Evolutionary conservation across 2,797 vertebrate genomes (phyloP), one percentile per base, ranked within the genome.

Genomic region (Sebastes hubbsi): DNA sequence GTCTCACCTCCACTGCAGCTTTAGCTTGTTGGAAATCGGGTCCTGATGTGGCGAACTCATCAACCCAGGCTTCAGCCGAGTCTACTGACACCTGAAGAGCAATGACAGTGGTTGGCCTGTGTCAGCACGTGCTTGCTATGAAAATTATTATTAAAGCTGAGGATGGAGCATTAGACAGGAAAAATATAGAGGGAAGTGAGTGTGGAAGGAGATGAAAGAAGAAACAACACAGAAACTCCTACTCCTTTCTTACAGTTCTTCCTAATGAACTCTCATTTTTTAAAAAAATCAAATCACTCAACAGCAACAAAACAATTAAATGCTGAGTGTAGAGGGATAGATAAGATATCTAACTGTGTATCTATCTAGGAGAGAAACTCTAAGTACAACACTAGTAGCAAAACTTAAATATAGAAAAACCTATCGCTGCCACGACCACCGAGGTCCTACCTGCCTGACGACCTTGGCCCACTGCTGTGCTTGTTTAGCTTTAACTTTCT

Each of bases 61-160:
- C 99, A 46, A 99, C 98, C 99, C 99, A 99, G 87, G 98, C 97
- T 90, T 99, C 98, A 8, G 97, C 97, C 0, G 96, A 98, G 67
- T 99, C 98, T 32, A 95, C 96, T 0, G 96, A 94, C 70, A 96
- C 97, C 98, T 99, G 92, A 64, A 64, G 38, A 85, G 70, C 34
- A 78, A 76, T 58, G 61, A 85, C 25, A 83, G 54, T 6, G 63
- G 72, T 78, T 87, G 81, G 72, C 56, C 54, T 8, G 16, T 72
- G 72, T 75, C 75, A 67, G 52, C 49, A 56, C 36, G 13, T 10
- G 58, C 70, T 42, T 65, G 22, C 49, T 59, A 59, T 24, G 14
- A 24, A 58, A 70, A 72, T 4, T 24, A 22, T 27, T 75, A 64
- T 73, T 63, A 60, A 22, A 79, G 76, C 42, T 38, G 74, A 72